These are phyloP conservation scores for Drosophila recens DNA, from an alignment of 2,888 invertebrate genomes.

Conservation along the genomic window DNA sequence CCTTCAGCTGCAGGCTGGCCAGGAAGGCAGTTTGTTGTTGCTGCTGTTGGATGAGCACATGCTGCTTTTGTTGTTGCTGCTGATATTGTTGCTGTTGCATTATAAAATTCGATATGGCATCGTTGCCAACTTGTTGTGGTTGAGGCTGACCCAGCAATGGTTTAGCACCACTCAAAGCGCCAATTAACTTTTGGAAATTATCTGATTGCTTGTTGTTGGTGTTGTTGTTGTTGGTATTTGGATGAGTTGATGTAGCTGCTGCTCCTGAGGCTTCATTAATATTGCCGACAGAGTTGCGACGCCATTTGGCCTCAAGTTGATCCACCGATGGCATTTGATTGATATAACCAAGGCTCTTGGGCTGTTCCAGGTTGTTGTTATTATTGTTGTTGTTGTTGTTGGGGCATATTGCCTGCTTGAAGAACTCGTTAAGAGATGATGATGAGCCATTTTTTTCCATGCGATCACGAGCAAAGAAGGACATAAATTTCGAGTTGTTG, in stretches of 20 bases:
- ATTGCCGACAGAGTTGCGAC: slow-evolving; percentile 69
- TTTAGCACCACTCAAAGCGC: slow-evolving; percentile 60
- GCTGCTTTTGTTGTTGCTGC: slow-evolving; percentile 80
- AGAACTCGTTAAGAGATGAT: slow-evolving; percentile 82
- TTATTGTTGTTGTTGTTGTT: slow-evolving; percentile 35
- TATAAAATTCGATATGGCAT: slow-evolving; percentile 81
- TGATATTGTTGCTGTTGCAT: slow-evolving; percentile 82
- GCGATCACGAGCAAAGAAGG: slow-evolving; percentile 62
- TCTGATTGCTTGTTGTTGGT: slow-evolving; percentile 66
- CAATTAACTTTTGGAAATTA: slow-evolving; percentile 82
- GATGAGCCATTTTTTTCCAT: slow-evolving; percentile 68
- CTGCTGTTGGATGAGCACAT: slow-evolving; percentile 79
- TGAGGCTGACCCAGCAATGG: slow-evolving; percentile 34
- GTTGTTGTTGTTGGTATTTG: slow-evolving; percentile 35
- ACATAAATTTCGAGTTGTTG: slow-evolving; percentile 72
- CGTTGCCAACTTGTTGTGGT: slow-evolving; percentile 57
- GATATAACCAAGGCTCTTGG: slow-evolving; percentile 55
- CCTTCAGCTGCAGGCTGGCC: slow-evolving; percentile 83
- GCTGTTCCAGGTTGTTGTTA: slow-evolving; percentile 47
- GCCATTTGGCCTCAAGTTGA: slow-evolving; percentile 84
- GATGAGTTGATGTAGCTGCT: slow-evolving; percentile 20
- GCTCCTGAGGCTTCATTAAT: slow-evolving; percentile 18
- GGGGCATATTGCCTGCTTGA: slow-evolving; percentile 75
- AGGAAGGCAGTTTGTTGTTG: slow-evolving; percentile 83
- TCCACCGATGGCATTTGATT: slow-evolving; percentile 82